These are phyloP conservation scores for Brachyhypopomus gauderio DNA, from an alignment of 2,113 vertebrate species.

Conservation along the genomic window DNA sequence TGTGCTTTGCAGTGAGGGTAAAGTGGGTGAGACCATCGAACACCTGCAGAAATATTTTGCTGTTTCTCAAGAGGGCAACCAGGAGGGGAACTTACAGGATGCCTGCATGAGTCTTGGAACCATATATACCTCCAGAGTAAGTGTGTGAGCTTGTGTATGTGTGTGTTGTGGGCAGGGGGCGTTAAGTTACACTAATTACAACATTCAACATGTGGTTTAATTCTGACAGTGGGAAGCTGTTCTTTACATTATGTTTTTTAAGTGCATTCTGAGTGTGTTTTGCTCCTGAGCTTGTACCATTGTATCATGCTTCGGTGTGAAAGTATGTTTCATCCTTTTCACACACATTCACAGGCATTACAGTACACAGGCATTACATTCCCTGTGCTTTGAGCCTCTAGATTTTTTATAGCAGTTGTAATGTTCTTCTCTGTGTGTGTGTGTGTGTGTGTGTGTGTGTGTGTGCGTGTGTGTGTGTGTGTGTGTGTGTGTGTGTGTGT, in stretches of 20 bases:
- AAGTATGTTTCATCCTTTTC: neutral
- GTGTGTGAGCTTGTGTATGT: constrained; percentile 1
- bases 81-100: constrained; percentile 50
- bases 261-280: too few species aligned
- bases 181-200: too few species aligned
- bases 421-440: constrained; percentile 27
- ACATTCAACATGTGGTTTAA: too few species aligned
- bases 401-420: neutral
- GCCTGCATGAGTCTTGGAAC: constrained; percentile 61
- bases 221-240: too few species aligned
- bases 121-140: constrained; percentile 61
- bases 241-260: too few species aligned
- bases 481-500: constrained; percentile 26
- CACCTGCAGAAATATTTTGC: constrained; percentile 62
- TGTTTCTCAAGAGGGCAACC: constrained; percentile 46
- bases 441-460: constrained; percentile 56
- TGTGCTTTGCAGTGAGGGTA: constrained; percentile 61
- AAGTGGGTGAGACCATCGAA: constrained; percentile 48
- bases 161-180: constrained; percentile 53
- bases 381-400: neutral
- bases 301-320: neutral
- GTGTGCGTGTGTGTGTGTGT: constrained; percentile 23
- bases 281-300: too few species aligned
- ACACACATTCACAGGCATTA: too few species aligned
- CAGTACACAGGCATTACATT: neutral